A percentile compares a stretch with the other conserved stretches of the same genome.
Conservation (phyloP, 2,888 invertebrate genomes). For the Sphinx pinastri region DNA sequence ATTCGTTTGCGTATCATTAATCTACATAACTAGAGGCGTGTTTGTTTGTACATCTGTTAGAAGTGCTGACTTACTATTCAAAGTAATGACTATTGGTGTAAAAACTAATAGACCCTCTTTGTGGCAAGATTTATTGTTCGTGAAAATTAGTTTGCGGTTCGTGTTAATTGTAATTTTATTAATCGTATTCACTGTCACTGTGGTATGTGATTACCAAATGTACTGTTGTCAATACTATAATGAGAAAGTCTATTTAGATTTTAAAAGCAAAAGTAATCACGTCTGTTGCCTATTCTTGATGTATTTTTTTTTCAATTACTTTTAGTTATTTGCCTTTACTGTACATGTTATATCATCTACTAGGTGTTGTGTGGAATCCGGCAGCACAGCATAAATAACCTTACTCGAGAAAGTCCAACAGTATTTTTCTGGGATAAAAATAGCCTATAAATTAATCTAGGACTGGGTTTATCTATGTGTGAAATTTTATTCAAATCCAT, state of each 20-base stretch:
- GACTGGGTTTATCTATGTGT: too few relatives aligned
- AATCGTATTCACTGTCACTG: neutral
- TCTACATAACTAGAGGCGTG: conserved; percentile 72
- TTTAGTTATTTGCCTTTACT: too few relatives aligned
- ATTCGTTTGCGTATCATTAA: conserved; percentile 70
- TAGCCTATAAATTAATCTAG: too few relatives aligned
- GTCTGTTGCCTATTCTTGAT: too few relatives aligned
- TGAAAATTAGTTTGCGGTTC: conserved; percentile 4
- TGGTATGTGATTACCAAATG: neutral
- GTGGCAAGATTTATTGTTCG: conserved; percentile 8
- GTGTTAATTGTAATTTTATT: conserved; percentile 10
- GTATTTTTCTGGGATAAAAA: too few relatives aligned
- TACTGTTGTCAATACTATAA: neutral
- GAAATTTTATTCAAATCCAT: too few relatives aligned
- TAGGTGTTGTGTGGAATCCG: too few relatives aligned
- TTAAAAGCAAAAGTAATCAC: too few relatives aligned
- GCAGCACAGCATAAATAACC: too few relatives aligned
- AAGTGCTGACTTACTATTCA: neutral
- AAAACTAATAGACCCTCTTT: conserved; percentile 13
- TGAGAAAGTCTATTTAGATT: neutral
- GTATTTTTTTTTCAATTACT: too few relatives aligned
- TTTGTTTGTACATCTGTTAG: conserved; percentile 63
- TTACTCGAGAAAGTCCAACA: too few relatives aligned
- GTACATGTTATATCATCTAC: too few relatives aligned
- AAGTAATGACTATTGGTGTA: conserved; percentile 7